Conservation (phyloP, 1,140 invertebrate species). For the Rhagoletis pomonella region DNA sequence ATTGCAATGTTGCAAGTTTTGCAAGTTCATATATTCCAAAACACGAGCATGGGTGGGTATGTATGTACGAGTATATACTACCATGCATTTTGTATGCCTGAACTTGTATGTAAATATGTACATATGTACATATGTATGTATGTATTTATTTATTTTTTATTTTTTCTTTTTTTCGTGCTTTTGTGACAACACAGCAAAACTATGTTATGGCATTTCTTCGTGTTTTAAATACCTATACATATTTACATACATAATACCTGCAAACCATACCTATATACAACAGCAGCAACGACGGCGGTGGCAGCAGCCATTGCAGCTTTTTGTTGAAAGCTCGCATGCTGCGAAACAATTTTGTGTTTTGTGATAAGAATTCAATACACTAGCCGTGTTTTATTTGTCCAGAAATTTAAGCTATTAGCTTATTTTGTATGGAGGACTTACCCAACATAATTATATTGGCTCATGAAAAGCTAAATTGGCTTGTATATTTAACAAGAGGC, state of each 20-base stretch:
- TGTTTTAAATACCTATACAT: background rate
- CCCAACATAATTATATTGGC: too few species aligned
- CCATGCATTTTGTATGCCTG: too few species aligned
- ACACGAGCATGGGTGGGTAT: background rate
- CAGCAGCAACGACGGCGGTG: background rate
- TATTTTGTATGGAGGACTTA: too few species aligned
- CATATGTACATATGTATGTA: background rate
- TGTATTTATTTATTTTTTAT: background rate
- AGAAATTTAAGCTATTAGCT: too few species aligned
- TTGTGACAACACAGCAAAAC: background rate
- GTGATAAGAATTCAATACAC: constrained; percentile 50
- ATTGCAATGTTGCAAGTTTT: constrained; percentile 39
- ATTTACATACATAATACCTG: background rate
- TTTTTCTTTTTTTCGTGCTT: background rate
- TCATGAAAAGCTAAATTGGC: too few species aligned
- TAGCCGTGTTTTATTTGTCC: too few species aligned
- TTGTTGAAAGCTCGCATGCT: constrained; percentile 24
- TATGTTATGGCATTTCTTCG: constrained; percentile 3
- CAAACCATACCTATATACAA: too few species aligned
- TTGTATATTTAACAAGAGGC: too few species aligned
- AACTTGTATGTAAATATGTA: background rate
- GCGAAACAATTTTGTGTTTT: constrained; percentile 29
- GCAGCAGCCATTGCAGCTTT: constrained; percentile 28
- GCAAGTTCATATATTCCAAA: background rate
- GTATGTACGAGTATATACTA: background rate